Conservation (phyloP, 2,797 vertebrate genomes). For the Periophthalmus magnuspinnatus region DNA sequence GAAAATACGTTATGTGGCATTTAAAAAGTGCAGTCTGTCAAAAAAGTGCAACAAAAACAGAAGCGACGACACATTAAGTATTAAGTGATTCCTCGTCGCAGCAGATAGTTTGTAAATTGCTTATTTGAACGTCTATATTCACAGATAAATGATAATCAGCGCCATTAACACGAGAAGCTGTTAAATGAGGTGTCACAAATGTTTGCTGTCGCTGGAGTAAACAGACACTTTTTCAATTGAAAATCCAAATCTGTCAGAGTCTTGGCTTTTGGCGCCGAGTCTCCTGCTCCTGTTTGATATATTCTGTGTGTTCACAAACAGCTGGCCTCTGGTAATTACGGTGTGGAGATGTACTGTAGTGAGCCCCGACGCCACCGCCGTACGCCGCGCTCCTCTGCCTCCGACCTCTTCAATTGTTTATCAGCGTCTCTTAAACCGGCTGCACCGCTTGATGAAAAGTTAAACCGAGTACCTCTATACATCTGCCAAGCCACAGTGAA, state of each 20-base stretch:
- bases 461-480: constrained; percentile 37
- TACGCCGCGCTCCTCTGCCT: constrained; percentile 16
- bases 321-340: constrained; percentile 6
- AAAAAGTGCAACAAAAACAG: too few relatives aligned
- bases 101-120: not conserved
- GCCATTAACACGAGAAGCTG: not conserved
- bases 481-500: constrained; percentile 26
- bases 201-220: constrained; percentile 1
- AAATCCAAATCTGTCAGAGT: constrained; percentile 8
- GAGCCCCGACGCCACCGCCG: constrained; percentile 5
- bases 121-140: not conserved
- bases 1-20: too few relatives aligned
- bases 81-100: not conserved
- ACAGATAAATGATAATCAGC: not conserved
- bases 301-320: constrained; percentile 11
- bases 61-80: not conserved
- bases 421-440: constrained; percentile 21
- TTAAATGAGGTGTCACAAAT: not conserved
- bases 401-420: constrained; percentile 32
- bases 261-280: constrained; percentile 4
- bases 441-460: constrained; percentile 19
- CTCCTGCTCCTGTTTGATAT: constrained; percentile 19
- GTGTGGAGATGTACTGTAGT: constrained; percentile 19
- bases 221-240: constrained; percentile 5
- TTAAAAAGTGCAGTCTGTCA: too few relatives aligned